Base-by-base conservation (phyloP, 30 jellyfish, hydroid and myxozoan species). In the Hydractinia symbiolongicarpus region DNA sequence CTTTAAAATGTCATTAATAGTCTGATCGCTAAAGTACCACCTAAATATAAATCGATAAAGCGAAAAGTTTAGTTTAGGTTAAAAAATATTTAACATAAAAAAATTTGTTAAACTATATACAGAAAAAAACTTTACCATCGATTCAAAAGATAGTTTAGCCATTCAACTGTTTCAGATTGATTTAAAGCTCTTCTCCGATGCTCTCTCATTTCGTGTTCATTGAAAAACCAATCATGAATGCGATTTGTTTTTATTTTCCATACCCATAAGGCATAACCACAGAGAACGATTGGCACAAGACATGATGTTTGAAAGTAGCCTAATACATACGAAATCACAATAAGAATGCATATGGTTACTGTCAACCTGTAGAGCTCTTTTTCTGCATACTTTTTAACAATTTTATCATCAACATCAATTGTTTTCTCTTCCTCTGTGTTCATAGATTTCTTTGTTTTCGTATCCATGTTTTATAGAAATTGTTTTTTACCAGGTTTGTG, bases 21-120 rank as follows among this genome's bases (percentile, higher is more conserved):
- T 75, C 44, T 95, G 95, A 82, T 93, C 98, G 84, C 98, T 93
- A 83, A 93, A 93, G 50, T 81, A 79, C 98, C 98, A 93, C 98
- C 98, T 91, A 83, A 50, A 53, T 54, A 40, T 61, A 58, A 30
- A 30, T 30, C 44, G 44, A 30, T 30, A 30, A 2, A 30, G 44
- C 44, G 44, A 30, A 30, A 30, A 30, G 44, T 30, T 30, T 30
- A 30, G 44, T 30, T 30, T 30, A 30, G 44, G 44, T 30, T 19
- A 21, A 16, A 73, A 73, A 50, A 8, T 0, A 9, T 9, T 15
- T 16, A n/a, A n/a, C 9, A 40, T 9, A 9, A 60, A 60, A 58
- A 13, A 60, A 30, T 30, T 0, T 30, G 44, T 30, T 30, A 30
- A 30, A 30, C 44, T 30, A n/a, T n/a, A n/a, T n/a, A 30, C 44